Evolutionary conservation across 2,797 vertebrate species (phyloP).

Genomic region (Cyprinella venusta): DNA sequence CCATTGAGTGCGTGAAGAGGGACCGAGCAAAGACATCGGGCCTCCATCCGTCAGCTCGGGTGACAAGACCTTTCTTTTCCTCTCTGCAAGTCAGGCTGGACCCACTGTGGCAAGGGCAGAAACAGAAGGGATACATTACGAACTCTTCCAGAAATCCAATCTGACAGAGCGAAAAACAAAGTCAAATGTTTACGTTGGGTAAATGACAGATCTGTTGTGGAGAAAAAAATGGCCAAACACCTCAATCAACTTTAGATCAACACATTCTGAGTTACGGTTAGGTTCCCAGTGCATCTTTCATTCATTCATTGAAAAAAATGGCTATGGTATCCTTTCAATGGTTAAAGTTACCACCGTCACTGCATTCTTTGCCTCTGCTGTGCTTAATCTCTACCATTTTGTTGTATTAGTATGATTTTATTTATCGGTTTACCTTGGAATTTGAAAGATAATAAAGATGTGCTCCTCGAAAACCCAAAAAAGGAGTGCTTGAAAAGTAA

Average conservation of each 20-base stretch:
- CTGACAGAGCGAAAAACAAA: neutral
- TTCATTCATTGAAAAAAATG: no score
- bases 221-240: neutral
- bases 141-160: conserved; percentile 3
- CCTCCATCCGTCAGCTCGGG: conserved; percentile 58
- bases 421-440: no score
- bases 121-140: conserved; percentile 33
- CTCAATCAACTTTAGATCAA: neutral
- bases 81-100: conserved; percentile 26
- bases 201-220: neutral
- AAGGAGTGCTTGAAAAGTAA: no score
- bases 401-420: no score
- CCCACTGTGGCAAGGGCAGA: conserved; percentile 38
- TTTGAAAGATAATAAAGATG: no score
- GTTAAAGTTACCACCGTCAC: no score
- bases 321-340: no score
- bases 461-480: no score
- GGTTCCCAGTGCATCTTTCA: no score
- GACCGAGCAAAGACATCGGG: conserved; percentile 57
- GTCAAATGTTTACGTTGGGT: neutral
- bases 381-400: no score
- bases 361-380: no score
- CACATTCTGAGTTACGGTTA: neutral
- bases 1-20: conserved; percentile 65
- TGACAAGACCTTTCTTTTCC: conserved; percentile 46